phyloP scores from a whole-genome alignment of 37 sponge, comb jelly and placozoan genomes.

The Ephydatia muelleri region DNA sequence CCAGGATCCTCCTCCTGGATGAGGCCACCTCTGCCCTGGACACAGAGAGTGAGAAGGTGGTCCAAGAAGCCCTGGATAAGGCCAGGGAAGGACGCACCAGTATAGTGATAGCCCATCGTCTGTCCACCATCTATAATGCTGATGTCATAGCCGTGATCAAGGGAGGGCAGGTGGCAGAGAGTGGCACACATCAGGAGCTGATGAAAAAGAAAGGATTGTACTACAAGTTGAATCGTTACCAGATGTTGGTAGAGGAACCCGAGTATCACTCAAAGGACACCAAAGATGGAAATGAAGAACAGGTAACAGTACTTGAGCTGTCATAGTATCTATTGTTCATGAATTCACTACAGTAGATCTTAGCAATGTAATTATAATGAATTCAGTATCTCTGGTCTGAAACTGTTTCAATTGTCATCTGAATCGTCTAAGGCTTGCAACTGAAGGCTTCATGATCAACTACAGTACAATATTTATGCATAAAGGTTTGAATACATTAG shows the following conservation, averaged over 20 bases:
- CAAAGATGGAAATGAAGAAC: background rate
- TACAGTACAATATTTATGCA: too few species aligned
- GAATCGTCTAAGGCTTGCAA: too few species aligned
- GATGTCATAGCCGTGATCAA: conserved; percentile 32
- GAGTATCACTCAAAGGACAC: background rate
- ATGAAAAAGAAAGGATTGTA: conserved; percentile 40
- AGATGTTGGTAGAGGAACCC: background rate
- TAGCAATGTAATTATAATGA: too few species aligned
- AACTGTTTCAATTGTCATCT: too few species aligned
- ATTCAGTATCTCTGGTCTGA: too few species aligned
- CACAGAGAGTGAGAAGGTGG: conserved; percentile 56
- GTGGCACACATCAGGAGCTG: conserved; percentile 50
- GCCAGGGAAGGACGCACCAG: conserved; percentile 70
- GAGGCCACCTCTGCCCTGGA: conserved; percentile 77
- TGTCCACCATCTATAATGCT: conserved; percentile 13
- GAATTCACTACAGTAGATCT: too few species aligned
- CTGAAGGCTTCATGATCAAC: too few species aligned
- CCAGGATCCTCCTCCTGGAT: conserved; percentile 67
- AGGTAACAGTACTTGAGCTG: background rate
- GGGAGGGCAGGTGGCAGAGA: conserved; percentile 33
- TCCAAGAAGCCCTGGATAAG: conserved; percentile 72
- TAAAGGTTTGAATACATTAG: too few species aligned
- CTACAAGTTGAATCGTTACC: conserved; percentile 12
- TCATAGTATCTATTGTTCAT: background rate
- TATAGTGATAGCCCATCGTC: conserved; percentile 72